phyloP scores from a whole-genome alignment of 2,797 vertebrate genomes.

The Epinephelus awoara region DNA sequence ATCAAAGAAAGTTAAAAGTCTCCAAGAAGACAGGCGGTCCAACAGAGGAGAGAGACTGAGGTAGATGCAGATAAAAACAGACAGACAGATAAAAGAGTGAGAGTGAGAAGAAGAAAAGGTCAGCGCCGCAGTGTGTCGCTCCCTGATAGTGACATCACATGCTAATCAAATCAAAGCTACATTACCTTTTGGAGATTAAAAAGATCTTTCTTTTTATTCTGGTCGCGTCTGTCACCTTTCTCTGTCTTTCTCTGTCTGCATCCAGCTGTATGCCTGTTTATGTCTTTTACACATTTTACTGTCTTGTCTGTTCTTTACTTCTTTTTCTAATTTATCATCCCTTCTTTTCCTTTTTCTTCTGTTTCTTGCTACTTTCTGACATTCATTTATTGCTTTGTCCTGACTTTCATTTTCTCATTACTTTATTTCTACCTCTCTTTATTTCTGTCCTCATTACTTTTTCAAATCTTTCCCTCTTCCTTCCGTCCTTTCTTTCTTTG shows the following conservation, averaged over 20 bases:
- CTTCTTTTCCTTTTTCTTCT: not conserved
- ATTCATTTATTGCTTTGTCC: not conserved
- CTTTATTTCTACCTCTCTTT: not conserved
- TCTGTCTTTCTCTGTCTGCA: not conserved
- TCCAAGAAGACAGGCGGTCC: slow-evolving; percentile 11
- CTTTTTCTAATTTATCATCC: not conserved
- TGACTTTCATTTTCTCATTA: not conserved
- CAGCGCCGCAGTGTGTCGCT: slow-evolving; percentile 33
- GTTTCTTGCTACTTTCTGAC: not conserved
- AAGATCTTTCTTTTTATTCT: slow-evolving; percentile 6
- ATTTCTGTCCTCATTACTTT: too few species aligned
- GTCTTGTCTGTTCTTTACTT: not conserved
- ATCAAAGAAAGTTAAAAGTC: slow-evolving; percentile 62
- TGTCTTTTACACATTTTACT: slow-evolving; percentile 7
- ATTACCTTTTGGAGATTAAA: slow-evolving; percentile 56
- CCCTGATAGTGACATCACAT: slow-evolving; percentile 59
- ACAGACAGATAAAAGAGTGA: slow-evolving; percentile 34
- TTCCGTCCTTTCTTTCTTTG: not conserved
- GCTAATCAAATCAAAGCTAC: slow-evolving; percentile 69
- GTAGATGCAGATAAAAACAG: slow-evolving; percentile 39
- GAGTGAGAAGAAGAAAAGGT: slow-evolving; percentile 65
- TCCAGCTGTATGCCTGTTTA: not conserved
- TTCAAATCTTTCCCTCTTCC: not conserved
- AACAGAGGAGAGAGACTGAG: slow-evolving; percentile 23
- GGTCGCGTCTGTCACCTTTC: slow-evolving; percentile 8